Percentiles rank a stretch among this genome's conserved stretches.
Conservation (phyloP, 37 sponge, comb jelly and placozoan species). For the Ephydatia muelleri region DNA sequence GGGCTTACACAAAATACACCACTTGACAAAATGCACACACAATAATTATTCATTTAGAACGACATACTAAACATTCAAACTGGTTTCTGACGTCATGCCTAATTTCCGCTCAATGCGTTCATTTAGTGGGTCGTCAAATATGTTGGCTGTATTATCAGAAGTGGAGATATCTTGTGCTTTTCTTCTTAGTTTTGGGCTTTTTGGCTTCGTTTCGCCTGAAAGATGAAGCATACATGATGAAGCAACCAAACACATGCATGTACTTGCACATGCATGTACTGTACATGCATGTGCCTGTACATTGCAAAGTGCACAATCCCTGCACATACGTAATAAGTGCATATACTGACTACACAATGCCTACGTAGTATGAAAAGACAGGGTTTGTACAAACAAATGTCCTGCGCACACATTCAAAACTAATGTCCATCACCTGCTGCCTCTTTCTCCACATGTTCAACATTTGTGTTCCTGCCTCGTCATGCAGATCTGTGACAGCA, state of each 20-base stretch:
- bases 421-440: not conserved
- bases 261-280: too few species aligned
- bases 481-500: conserved; percentile 7
- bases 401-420: too few species aligned
- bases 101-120: not conserved
- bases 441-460: not conserved
- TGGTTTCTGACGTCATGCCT: not conserved
- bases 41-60: not conserved
- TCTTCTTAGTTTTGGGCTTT: conserved; percentile 51
- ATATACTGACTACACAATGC: not conserved
- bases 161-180: conserved; percentile 33
- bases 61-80: not conserved
- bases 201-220: conserved; percentile 12
- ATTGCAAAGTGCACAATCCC: too few species aligned
- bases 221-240: not conserved
- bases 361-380: too few species aligned
- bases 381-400: too few species aligned
- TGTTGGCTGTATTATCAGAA: conserved; percentile 54
- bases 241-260: too few species aligned
- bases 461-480: conserved; percentile 2
- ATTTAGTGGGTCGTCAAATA: conserved; percentile 56
- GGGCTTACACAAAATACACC: too few species aligned
- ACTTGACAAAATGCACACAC: not conserved
- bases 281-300: not conserved
- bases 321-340: too few species aligned